Base-by-base conservation (phyloP, 2,797 vertebrate species). In the Heliangelus exortis region DNA sequence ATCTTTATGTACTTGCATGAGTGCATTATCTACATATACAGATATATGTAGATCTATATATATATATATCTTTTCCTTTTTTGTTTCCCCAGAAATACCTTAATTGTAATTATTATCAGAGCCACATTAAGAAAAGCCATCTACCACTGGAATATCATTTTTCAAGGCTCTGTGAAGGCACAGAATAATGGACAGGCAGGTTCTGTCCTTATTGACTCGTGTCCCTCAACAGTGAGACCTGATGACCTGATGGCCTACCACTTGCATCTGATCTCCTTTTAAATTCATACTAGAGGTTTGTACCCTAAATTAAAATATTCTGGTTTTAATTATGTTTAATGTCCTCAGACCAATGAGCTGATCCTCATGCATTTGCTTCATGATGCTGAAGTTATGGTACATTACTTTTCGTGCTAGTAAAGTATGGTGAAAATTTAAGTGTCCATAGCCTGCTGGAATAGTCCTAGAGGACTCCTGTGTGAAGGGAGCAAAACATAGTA, bases 101-200 rank as follows among this genome's bases (percentile, higher is more conserved):
- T 67, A 26, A 28, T 51, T 81, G 22, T 36, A 45, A 6, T 36
- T 55, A 26, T 72, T 57, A 36, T 5, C 26, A 62, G 6, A 58
- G 0, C 4, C 8, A 26, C 13, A 43, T 1, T 19, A 7, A 2
- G 3, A 84, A 67, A 93, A 65, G 4, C 1, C 23, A 66, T 2
- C 5, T 82, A 33, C 1, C 2, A 33, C 11, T 43, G 26, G 7
- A 87, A 62, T 69, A 62, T 28, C 0, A 21, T 77, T 84, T 85
- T 66, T 76, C 28, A 75, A 47, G 43, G 9, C 3, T 47, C 28
- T 66, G 9, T 50, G 51, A 59, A 68, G 29, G 15, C 5, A 9
- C 8, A 19, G 15, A 51, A 34, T 15, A 65, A 33, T n/a, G 19
- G 31, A 19, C 26, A 84, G 25, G 7, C 18, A 50, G 6, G 4